A percentile compares a stretch with the other conserved stretches of the same genome.
These are phyloP conservation scores for Meliscaeva auricollis DNA, from an alignment of 2,888 invertebrate genomes.

Conservation along the genomic window DNA sequence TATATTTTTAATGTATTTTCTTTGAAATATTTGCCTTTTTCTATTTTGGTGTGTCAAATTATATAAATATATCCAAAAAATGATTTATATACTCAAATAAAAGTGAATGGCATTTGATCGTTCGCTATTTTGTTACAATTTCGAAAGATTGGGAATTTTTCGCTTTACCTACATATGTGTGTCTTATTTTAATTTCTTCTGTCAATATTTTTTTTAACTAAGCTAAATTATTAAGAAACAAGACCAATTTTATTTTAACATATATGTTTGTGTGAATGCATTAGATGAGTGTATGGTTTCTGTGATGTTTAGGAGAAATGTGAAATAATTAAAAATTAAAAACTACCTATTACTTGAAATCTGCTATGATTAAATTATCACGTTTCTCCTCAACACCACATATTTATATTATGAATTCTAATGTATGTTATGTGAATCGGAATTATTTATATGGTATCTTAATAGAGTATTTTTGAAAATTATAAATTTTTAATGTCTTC, in stretches of 20 bases:
- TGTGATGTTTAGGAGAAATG: no score
- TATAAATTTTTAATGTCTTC: no score
- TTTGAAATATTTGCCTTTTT: constrained; percentile 32
- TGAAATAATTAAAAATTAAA: no score
- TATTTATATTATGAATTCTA: no score
- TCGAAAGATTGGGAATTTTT: constrained; percentile 63
- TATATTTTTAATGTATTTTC: not conserved
- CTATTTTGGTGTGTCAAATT: constrained; percentile 61
- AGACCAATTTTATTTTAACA: not conserved
- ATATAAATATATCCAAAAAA: constrained; percentile 48
- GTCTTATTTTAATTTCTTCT: constrained; percentile 2
- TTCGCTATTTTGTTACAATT: constrained; percentile 62
- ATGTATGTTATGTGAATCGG: no score
- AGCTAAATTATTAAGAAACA: constrained; percentile 10
- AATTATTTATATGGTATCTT: no score
- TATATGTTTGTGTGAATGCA: constrained; percentile 27
- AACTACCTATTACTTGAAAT: no score
- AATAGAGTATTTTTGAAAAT: no score
- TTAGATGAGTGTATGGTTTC: no score
- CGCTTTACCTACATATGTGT: constrained; percentile 8
- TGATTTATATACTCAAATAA: constrained; percentile 41
- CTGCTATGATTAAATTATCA: no score
- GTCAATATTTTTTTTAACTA: not conserved
- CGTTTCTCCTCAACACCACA: no score
- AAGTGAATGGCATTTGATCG: constrained; percentile 71